Evolutionary conservation across 2,888 invertebrate species (phyloP), one percentile per base, ranked within the genome.

Genomic region (Eristalis tenax): DNA sequence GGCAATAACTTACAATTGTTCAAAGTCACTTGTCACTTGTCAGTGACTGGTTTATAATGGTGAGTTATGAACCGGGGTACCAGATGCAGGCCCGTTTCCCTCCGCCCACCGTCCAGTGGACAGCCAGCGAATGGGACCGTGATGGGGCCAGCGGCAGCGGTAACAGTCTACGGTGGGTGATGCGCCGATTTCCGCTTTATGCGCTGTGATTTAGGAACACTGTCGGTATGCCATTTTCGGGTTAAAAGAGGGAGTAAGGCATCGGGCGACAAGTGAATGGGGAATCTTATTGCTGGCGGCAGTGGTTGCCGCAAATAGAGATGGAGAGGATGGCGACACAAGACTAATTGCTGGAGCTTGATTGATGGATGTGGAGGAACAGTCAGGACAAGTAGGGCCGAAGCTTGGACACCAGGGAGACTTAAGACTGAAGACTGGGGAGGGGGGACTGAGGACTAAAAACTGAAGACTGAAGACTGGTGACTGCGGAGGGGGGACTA

Each of bases 21-120:
- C 82, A 79, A 66, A 86, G 86, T 86, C 82, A 86, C 86, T 86
- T 86, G 86, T 86, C 86, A 82, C 86, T 82, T 86, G 86, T 86
- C 82, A 78, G 82, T 75, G 86, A 86, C 86, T 86, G 86, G 86
- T 82, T 86, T 86, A 86, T 82, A 86, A 83, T 83, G 82, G 86
- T 86, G 82, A 86, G 43, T 86, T 86, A 86, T 86, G 82, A 82
- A 86, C 86, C 82, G 56, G 78, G 75, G 78, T 71, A 75, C 73
- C 57, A 77, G 82, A 70, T 65, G 77, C 64, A 85, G 65, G 69
- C 74, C 73, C 69, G 68, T 64, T 18, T 6, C 50, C 50, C 18
- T 69, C 38, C 64, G 38, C 56, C 23, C 61, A 73, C 77, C 56
- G 15, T 15, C 3, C 43, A 4, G 13, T 4, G 15, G 4, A 3